Conservation (phyloP, 2,797 vertebrate species). For the Microctenopoma steveboyesi region DNA sequence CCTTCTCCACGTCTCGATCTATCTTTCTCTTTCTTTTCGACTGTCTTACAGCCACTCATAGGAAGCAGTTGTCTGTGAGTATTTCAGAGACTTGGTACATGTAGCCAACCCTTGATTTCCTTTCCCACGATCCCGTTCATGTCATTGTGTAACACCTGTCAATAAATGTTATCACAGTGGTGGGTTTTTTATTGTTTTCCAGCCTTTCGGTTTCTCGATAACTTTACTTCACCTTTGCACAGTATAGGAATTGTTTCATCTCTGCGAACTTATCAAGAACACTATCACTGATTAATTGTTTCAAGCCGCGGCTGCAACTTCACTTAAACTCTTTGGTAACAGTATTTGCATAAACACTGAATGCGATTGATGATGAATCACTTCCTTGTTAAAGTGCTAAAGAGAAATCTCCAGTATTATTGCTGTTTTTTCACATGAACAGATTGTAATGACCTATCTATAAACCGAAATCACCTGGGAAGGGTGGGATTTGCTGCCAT, state of each 20-base stretch:
- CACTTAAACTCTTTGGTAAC: slow-evolving; percentile 1
- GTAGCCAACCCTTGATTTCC: slow-evolving; percentile 36
- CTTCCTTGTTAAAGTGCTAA: slow-evolving; percentile 1
- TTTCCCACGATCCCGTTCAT: slow-evolving; percentile 44
- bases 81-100: slow-evolving; percentile 60
- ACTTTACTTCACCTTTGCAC: slow-evolving; percentile 28
- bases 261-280: slow-evolving; percentile 22
- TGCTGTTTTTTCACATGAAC: slow-evolving; percentile 10
- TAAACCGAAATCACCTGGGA: slow-evolving; percentile 8
- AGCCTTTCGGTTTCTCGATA: slow-evolving; percentile 31
- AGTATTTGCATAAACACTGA: background rate
- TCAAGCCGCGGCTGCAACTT: slow-evolving; percentile 1
- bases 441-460: slow-evolving; percentile 27
- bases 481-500: slow-evolving; percentile 21
- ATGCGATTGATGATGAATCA: slow-evolving; percentile 6
- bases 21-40: slow-evolving; percentile 52
- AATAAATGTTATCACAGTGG: slow-evolving; percentile 28
- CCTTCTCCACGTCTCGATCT: slow-evolving; percentile 72
- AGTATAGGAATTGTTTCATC: slow-evolving; percentile 31
- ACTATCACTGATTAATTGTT: slow-evolving; percentile 1
- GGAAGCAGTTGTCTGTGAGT: slow-evolving; percentile 83
- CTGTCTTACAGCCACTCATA: slow-evolving; percentile 75
- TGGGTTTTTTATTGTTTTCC: slow-evolving; percentile 17
- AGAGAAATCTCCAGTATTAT: background rate
- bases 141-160: slow-evolving; percentile 29